Conservation (phyloP, 37 sponge, comb jelly and placozoan species). For the Cladorhizidae sp. region DNA sequence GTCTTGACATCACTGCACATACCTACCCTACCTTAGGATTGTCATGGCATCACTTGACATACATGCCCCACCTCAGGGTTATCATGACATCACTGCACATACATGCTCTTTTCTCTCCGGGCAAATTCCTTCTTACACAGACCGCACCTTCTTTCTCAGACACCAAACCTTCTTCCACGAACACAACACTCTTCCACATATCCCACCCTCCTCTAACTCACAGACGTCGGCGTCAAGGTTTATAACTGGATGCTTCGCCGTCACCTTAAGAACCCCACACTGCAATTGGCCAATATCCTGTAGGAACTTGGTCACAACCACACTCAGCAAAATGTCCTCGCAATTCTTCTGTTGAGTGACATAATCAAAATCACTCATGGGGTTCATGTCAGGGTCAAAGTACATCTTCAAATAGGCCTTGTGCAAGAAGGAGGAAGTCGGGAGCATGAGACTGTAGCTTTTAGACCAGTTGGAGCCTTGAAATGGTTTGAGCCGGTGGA, state of each 20-base stretch:
- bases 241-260: not conserved
- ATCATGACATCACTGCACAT: too few relatives aligned
- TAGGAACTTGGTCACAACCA: constrained; percentile 37
- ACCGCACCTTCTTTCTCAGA: too few relatives aligned
- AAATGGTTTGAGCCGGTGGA: not conserved
- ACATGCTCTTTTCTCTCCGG: too few relatives aligned
- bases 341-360: constrained; percentile 24
- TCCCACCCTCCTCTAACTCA: not conserved
- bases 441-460: not conserved
- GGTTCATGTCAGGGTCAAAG: constrained; percentile 3
- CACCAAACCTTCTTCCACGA: too few relatives aligned
- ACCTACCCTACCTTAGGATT: too few relatives aligned
- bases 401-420: constrained; percentile 42
- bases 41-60: too few relatives aligned
- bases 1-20: too few relatives aligned
- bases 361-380: constrained; percentile 10
- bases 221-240: constrained; percentile 4
- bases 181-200: too few relatives aligned
- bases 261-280: not conserved
- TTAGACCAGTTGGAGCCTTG: too few relatives aligned
- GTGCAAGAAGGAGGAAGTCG: constrained; percentile 4
- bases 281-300: constrained; percentile 16
- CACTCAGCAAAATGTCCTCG: constrained; percentile 33
- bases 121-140: too few relatives aligned
- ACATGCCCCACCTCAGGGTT: too few relatives aligned